Conservation (phyloP, 1,140 invertebrate species). For the Drosophila albomicans region DNA sequence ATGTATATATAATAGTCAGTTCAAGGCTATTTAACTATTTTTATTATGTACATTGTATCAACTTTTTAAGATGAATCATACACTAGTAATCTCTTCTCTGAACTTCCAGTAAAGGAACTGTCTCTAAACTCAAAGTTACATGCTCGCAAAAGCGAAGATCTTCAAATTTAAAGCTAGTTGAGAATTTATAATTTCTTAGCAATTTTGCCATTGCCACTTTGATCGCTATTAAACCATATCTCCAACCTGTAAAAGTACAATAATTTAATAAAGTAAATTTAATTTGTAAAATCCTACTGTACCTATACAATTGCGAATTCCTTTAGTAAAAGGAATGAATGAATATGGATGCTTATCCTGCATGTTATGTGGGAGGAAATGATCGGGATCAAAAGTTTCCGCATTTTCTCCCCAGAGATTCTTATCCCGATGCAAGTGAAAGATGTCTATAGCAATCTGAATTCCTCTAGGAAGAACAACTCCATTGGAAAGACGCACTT, state of each 20-base stretch:
- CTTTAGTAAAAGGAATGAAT: constrained; percentile 80
- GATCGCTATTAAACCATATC: constrained; percentile 72
- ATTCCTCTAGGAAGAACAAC: constrained; percentile 64
- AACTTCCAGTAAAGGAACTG: constrained; percentile 55
- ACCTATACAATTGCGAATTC: constrained; percentile 82
- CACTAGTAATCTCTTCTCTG: constrained; percentile 30
- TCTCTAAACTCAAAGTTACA: constrained; percentile 73
- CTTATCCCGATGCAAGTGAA: constrained; percentile 73
- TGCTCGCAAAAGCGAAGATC: constrained; percentile 74
- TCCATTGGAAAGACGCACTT: constrained; percentile 64
- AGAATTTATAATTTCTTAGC: constrained; percentile 68
- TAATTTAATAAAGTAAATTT: background rate
- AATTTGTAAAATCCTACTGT: background rate
- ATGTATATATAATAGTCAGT: too few species aligned
- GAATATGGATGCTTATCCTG: constrained; percentile 69
- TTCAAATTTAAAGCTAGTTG: constrained; percentile 69
- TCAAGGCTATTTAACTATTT: too few species aligned
- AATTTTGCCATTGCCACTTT: constrained; percentile 73
- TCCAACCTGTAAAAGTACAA: constrained; percentile 64
- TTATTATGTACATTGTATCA: too few species aligned
- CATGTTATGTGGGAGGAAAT: constrained; percentile 71
- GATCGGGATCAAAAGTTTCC: constrained; percentile 76
- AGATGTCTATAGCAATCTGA: constrained; percentile 67
- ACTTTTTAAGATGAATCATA: too few species aligned
- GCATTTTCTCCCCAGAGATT: constrained; percentile 73